Conservation (phyloP, 1,140 invertebrate species). For the Maniola jurtina region DNA sequence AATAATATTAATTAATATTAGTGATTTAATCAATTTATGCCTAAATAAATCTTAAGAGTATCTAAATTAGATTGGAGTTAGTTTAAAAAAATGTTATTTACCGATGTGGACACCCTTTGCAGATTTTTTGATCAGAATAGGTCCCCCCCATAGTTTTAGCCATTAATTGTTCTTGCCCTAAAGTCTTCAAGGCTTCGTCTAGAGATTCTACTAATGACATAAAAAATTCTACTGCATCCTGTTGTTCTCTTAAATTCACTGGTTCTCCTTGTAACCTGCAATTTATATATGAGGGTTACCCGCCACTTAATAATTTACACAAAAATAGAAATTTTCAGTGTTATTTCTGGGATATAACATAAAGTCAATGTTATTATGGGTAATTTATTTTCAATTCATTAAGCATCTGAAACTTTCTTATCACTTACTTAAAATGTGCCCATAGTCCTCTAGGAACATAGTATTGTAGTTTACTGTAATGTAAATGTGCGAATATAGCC, state of each 20-base stretch:
- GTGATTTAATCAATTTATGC: too few relatives aligned
- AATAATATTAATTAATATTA: too few relatives aligned
- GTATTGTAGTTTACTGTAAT: slow-evolving; percentile 97
- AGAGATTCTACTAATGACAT: slow-evolving; percentile 98
- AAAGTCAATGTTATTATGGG: too few relatives aligned
- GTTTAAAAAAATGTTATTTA: slow-evolving; percentile 48
- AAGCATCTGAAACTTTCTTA: not conserved
- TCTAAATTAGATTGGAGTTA: slow-evolving; percentile 24
- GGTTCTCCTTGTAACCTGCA: slow-evolving; percentile 90
- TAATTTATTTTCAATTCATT: too few relatives aligned
- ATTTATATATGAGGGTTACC: slow-evolving; percentile 2
- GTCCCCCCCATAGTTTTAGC: slow-evolving; percentile 96
- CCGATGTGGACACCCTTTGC: slow-evolving; percentile 98
- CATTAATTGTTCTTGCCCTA: slow-evolving; percentile 95
- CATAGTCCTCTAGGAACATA: slow-evolving; percentile 97
- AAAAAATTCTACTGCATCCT: slow-evolving; percentile 99
- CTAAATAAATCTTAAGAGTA: not conserved
- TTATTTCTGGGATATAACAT: too few relatives aligned
- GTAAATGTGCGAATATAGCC: slow-evolving; percentile 98
- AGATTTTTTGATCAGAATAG: slow-evolving; percentile 99
- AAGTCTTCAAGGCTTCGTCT: slow-evolving; percentile 96
- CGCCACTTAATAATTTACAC: too few relatives aligned
- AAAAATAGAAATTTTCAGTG: too few relatives aligned
- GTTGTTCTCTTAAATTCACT: slow-evolving; percentile 98
- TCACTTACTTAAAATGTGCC: slow-evolving; percentile 95